Evolutionary conservation across 2,113 vertebrate species (phyloP).

Genomic region (Melospiza melodia): DNA sequence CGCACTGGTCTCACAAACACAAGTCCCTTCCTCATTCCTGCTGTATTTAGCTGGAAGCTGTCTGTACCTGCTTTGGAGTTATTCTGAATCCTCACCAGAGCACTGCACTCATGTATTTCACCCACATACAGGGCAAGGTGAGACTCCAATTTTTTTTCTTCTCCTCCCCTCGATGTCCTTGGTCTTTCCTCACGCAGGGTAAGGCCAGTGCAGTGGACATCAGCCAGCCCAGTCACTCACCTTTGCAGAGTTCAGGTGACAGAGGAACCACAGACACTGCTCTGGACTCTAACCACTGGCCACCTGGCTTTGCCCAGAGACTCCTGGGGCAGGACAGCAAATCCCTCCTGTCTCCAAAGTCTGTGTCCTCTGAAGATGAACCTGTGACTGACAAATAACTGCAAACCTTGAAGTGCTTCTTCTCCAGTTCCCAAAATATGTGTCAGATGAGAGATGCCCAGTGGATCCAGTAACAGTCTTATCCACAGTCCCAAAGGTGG

Average conservation of each 20-base stretch:
- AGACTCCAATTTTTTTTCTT: neutral
- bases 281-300: neutral
- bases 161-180: neutral
- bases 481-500: neutral
- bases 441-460: neutral
- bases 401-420: neutral
- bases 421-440: neutral
- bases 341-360: neutral
- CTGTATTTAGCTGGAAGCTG: neutral
- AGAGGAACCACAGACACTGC: neutral
- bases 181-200: neutral
- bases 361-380: neutral
- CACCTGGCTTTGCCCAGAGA: neutral
- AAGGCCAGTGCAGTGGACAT: neutral
- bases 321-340: neutral
- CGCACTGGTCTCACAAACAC: neutral
- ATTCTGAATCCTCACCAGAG: neutral
- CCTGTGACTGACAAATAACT: neutral
- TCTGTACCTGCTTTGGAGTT: neutral
- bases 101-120: neutral
- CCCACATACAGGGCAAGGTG: neutral
- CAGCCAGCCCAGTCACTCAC: neutral
- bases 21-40: neutral
- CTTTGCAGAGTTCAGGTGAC: neutral
- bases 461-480: neutral